phyloP scores from a whole-genome alignment of 2,888 invertebrate species.

The Plusia festucae region DNA sequence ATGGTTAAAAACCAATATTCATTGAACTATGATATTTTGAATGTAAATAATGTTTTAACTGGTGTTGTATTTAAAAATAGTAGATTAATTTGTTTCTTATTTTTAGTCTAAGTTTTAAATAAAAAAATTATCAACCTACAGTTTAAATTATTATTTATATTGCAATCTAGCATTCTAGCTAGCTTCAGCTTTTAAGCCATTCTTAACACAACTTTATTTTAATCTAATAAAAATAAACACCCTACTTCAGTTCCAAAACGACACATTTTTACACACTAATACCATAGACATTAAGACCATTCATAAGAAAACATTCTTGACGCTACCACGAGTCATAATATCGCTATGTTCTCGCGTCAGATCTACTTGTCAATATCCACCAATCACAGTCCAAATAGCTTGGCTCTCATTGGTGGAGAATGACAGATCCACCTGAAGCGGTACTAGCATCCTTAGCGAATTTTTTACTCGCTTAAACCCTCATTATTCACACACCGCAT shows the following conservation, averaged over 20 bases:
- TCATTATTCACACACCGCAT: too few species aligned
- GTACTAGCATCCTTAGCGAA: too few species aligned
- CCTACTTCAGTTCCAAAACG: background rate
- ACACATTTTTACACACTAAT: constrained; percentile 20
- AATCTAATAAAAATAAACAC: background rate
- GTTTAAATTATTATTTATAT: background rate
- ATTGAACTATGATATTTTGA: background rate
- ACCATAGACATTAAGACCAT: constrained; percentile 56
- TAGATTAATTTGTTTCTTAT: background rate
- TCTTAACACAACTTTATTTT: background rate
- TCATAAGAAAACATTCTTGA: constrained; percentile 56
- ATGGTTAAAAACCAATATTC: too few species aligned
- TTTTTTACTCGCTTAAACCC: too few species aligned
- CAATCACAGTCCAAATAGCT: too few species aligned
- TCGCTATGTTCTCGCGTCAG: too few species aligned
- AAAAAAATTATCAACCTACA: background rate
- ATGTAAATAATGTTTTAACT: too few species aligned
- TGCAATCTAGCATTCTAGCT: background rate
- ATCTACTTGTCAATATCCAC: too few species aligned
- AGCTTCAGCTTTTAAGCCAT: background rate
- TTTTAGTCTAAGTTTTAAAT: background rate
- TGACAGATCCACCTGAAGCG: too few species aligned
- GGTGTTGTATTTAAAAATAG: too few species aligned
- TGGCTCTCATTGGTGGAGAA: too few species aligned
- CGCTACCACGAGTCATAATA: too few species aligned